These are phyloP conservation scores for Setophaga petechia DNA, from an alignment of 2,113 vertebrate genomes.

Conservation along the genomic window DNA sequence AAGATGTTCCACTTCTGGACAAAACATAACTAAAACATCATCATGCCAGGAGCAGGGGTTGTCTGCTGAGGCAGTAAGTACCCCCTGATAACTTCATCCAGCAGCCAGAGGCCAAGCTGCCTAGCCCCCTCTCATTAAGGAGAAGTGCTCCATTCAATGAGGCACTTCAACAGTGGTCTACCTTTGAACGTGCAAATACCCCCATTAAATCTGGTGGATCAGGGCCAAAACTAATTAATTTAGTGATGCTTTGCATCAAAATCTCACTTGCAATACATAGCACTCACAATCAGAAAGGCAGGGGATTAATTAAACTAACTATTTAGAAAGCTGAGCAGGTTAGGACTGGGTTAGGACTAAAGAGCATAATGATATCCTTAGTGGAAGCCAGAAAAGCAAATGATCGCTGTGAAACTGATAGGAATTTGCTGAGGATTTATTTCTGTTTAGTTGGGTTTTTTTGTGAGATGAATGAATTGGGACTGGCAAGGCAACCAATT, in stretches of 20 bases:
- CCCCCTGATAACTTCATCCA: background rate
- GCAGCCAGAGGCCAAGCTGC: background rate
- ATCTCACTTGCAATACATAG: constrained; percentile 22
- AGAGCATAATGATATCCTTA: constrained; percentile 42
- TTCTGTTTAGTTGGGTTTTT: background rate
- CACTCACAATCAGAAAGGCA: constrained; percentile 41
- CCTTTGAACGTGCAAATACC: constrained; percentile 49
- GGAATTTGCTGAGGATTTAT: constrained; percentile 28
- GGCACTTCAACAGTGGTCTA: constrained; percentile 52
- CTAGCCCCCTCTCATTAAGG: constrained; percentile 18
- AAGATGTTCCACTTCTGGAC: background rate
- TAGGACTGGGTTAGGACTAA: constrained; percentile 51
- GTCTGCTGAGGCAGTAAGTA: background rate
- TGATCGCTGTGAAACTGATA: constrained; percentile 39
- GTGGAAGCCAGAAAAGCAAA: constrained; percentile 31
- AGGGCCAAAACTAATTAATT: constrained; percentile 65
- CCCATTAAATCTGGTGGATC: constrained; percentile 55
- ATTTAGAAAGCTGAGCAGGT: constrained; percentile 47
- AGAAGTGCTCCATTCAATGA: constrained; percentile 47
- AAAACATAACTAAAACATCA: background rate
- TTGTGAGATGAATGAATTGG: background rate
- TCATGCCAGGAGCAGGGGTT: background rate
- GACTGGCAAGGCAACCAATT: background rate
- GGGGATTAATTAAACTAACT: constrained; percentile 60
- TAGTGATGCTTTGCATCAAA: constrained; percentile 52